Base-by-base conservation (phyloP, 2,797 vertebrate genomes). In the Sarcoramphus papa region DNA sequence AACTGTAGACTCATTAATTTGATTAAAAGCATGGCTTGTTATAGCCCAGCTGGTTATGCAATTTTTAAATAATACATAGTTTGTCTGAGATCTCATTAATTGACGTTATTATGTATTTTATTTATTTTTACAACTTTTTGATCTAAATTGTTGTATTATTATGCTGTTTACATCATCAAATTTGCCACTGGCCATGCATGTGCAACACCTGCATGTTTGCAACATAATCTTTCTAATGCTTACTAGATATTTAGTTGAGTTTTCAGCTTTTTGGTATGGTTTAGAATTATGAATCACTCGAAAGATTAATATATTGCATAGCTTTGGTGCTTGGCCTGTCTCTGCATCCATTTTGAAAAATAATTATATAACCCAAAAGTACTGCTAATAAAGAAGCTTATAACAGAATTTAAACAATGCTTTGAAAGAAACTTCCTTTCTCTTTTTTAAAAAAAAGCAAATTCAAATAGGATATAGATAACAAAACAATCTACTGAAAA, bases 1-100 rank as follows among this genome's bases (percentile, higher is more conserved):
- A 97, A 95, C 90, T 96, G 86, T 62, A 96, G 96, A 94, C 95
- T 97, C 95, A 98, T 98, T 98, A 98, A 96, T 97, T 88, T 97
- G 92, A 97, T 97, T 97, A 98, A 97, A 98, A 97, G 83, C 84
- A 94, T 67, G 64, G 76, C 95, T 98, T 78, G 13, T 97, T 97
- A 97, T 81, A 93, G 83, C 75, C 94, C 94, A 97, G 82, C 73
- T 96, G 92, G 63, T 97, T 97, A 97, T 94, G 94, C 93, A 97
- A 91, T 95, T 97, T 97, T 97, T 45, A 94, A 97, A 92, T 65
- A 96, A 95, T 40, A 81, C 53, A 41, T 82, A 94, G 70, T 83
- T 96, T 97, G 81, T 82, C 91, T 95, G 96, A 97, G 79, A 94
- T 93, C 80, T 95, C 59, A 78, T 95, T 96, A 76, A 74, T 45